Conservation (phyloP, 2,888 invertebrate species). For the Congeria kusceri region DNA sequence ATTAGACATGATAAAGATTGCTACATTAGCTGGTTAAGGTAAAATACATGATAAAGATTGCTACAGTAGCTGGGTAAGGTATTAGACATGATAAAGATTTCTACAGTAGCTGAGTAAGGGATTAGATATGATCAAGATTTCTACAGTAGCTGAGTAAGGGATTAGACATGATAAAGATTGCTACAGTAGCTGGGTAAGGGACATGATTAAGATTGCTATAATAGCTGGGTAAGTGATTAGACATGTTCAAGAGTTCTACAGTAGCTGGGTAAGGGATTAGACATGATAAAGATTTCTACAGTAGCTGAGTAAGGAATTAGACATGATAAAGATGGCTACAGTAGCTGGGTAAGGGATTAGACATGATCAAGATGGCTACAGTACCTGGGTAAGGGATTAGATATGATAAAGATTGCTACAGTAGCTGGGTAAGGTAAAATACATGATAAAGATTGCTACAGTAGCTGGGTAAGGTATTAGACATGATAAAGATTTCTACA, state of each 20-base stretch:
- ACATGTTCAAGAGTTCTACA: conserved; percentile 3
- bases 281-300: conserved; percentile 4
- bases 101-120: conserved; percentile 21
- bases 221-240: conserved; percentile 20
- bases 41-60: not conserved
- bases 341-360: conserved; percentile 21
- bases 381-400: conserved; percentile 21
- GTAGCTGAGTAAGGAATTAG: conserved; percentile 19
- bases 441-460: conserved; percentile 5
- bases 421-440: conserved; percentile 18
- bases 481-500: conserved; percentile 4
- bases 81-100: conserved; percentile 1
- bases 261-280: conserved; percentile 21
- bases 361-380: conserved; percentile 6
- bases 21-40: conserved; percentile 20
- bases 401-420: conserved; percentile 2
- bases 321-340: conserved; percentile 5
- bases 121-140: not conserved
- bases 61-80: conserved; percentile 23
- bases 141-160: conserved; percentile 21
- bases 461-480: conserved; percentile 21
- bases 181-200: conserved; percentile 23
- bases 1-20: conserved; percentile 3
- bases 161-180: conserved; percentile 3
- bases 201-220: conserved; percentile 5